These are phyloP conservation scores for Mythimna loreyi DNA, from an alignment of 2,888 invertebrate genomes.

Conservation along the genomic window DNA sequence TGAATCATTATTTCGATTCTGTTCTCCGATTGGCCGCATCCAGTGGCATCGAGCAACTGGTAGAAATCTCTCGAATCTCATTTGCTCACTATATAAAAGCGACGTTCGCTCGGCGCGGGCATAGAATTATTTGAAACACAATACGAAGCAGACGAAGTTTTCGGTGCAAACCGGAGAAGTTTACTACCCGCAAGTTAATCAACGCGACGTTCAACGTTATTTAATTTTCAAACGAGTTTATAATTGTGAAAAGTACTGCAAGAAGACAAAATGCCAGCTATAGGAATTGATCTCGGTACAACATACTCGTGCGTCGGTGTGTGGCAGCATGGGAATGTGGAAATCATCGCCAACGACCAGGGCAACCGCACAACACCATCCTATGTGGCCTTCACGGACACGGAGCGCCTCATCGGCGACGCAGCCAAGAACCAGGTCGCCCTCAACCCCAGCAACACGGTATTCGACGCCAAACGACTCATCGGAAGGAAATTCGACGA, in stretches of 20 bases:
- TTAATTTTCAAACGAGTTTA: neutral
- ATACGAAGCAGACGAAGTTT: conserved; percentile 1
- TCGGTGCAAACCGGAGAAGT: conserved; percentile 3
- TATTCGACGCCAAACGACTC: conserved; percentile 94
- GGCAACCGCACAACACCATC: conserved; percentile 94
- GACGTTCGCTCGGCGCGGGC: neutral
- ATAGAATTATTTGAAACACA: neutral
- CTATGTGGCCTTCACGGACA: conserved; percentile 93
- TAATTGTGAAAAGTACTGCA: conserved; percentile 5
- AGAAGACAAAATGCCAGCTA: conserved; percentile 1
- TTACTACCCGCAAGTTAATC: neutral
- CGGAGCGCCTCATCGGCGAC: conserved; percentile 92
- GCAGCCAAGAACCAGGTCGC: conserved; percentile 93
- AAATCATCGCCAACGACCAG: conserved; percentile 93
- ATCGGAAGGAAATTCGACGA: conserved; percentile 95
- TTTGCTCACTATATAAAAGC: conserved; percentile 1
- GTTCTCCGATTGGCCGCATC: neutral
- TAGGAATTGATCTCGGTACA: conserved; percentile 89
- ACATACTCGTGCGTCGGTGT: conserved; percentile 90
- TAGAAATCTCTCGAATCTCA: conserved; percentile 10
- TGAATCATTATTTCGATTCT: neutral
- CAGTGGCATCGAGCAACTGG: neutral
- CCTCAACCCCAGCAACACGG: conserved; percentile 94
- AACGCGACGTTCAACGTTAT: neutral
- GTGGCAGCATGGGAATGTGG: conserved; percentile 92